Conservation (phyloP, 2,797 vertebrate genomes). For the Pseudomugil tenellus region DNA sequence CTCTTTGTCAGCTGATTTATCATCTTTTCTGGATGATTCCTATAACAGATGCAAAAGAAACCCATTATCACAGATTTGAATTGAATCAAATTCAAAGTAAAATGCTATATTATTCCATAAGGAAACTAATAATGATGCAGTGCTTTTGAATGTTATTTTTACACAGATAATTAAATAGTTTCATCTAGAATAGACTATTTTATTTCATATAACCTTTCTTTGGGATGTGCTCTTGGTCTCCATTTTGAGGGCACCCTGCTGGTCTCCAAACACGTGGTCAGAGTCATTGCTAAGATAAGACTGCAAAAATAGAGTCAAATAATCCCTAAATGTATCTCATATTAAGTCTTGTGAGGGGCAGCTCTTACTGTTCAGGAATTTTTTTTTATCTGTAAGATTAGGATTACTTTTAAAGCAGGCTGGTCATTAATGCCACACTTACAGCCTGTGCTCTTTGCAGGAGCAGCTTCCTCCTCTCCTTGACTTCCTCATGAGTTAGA, state of each 20-base stretch:
- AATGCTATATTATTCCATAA: not conserved
- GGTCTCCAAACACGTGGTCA: conserved; percentile 43
- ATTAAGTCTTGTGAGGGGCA: not conserved
- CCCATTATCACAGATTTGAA: not conserved
- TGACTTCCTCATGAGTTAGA: conserved; percentile 86
- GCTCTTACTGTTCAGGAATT: not conserved
- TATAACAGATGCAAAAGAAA: conserved; percentile 34
- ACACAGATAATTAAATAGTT: not conserved
- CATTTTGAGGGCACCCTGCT: conserved; percentile 69
- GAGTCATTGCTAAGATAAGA: conserved; percentile 21
- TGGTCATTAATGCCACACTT: conserved; percentile 32
- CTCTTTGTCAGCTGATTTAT: conserved; percentile 71
- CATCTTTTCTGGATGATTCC: conserved; percentile 72
- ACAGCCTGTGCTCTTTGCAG: conserved; percentile 65
- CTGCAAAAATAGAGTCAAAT: conserved; percentile 45
- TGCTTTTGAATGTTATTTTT: not conserved
- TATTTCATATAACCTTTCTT: conserved; percentile 73
- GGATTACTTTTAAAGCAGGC: not conserved
- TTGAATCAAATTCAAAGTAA: not conserved
- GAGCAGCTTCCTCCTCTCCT: conserved; percentile 85
- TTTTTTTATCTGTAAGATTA: not conserved
- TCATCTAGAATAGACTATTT: not conserved
- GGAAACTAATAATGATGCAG: not conserved
- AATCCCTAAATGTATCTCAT: not conserved
- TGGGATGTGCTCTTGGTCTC: conserved; percentile 69